These are phyloP conservation scores for Ectemnius cavifrons DNA, from an alignment of 2,888 invertebrate genomes.

Conservation along the genomic window DNA sequence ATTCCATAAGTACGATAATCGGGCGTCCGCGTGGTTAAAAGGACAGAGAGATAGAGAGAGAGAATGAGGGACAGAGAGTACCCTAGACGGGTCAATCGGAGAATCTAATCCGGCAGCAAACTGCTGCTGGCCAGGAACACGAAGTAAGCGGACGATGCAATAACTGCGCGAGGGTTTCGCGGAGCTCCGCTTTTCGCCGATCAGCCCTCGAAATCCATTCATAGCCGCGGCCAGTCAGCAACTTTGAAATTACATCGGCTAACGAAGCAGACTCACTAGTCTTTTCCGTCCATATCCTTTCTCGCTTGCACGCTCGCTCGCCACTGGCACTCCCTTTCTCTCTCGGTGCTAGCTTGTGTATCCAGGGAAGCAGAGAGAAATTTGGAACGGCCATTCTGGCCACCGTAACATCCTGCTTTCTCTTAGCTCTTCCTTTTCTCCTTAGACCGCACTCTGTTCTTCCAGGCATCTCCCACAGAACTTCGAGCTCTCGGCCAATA, in stretches of 20 bases:
- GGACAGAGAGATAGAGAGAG: no score
- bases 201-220: slow-evolving; percentile 56
- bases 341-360: background rate
- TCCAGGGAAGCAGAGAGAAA: no score
- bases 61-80: slow-evolving; percentile 30
- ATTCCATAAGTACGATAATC: background rate
- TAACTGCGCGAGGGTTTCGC: slow-evolving; percentile 50
- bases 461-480: no score
- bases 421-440: background rate
- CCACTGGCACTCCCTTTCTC: background rate
- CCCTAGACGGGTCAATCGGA: slow-evolving; percentile 47
- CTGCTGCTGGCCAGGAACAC: slow-evolving; percentile 14
- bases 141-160: slow-evolving; percentile 40
- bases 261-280: slow-evolving; percentile 56
- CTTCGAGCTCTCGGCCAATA: no score
- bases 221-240: slow-evolving; percentile 64
- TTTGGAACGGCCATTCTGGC: no score
- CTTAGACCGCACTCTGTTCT: background rate
- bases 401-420: background rate
- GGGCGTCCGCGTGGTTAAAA: no score
- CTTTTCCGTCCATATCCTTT: slow-evolving; percentile 28
- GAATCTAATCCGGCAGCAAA: slow-evolving; percentile 38
- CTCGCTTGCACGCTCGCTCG: background rate
- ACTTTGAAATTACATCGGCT: slow-evolving; percentile 67
- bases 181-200: slow-evolving; percentile 25